Evolutionary conservation across 2,113 vertebrate species (phyloP).

Genomic region (Alligator mississippiensis): DNA sequence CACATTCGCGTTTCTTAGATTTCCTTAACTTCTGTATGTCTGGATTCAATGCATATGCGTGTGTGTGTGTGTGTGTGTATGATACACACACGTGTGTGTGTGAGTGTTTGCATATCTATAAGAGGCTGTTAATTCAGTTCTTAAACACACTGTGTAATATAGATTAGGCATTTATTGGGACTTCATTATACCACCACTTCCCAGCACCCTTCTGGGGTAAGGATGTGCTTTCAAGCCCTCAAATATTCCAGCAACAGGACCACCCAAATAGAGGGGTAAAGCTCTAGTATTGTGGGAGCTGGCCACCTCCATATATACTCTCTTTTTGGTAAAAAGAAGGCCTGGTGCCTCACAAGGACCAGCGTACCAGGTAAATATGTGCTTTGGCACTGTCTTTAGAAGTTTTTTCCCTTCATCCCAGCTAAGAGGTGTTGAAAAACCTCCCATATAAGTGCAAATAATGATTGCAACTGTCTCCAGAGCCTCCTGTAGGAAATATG

Average conservation of each 20-base stretch:
- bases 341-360: background rate
- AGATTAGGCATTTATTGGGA: background rate
- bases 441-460: background rate
- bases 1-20: background rate
- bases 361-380: background rate
- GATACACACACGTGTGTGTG: background rate
- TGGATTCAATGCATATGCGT: too few relatives aligned
- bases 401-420: background rate
- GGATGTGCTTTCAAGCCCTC: background rate
- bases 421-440: background rate
- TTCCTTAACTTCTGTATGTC: background rate
- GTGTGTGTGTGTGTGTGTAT: too few relatives aligned
- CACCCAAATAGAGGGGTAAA: background rate
- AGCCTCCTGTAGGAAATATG: background rate
- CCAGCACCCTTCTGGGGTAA: background rate
- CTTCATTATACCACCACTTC: background rate
- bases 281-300: background rate
- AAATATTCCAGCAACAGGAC: background rate
- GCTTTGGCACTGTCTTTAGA: background rate
- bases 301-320: background rate
- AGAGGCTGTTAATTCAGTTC: background rate
- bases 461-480: background rate
- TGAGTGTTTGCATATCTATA: background rate
- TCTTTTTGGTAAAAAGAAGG: background rate
- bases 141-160: background rate